Conservation (phyloP, 2,797 vertebrate species). For the Psittacula derbiana region DNA sequence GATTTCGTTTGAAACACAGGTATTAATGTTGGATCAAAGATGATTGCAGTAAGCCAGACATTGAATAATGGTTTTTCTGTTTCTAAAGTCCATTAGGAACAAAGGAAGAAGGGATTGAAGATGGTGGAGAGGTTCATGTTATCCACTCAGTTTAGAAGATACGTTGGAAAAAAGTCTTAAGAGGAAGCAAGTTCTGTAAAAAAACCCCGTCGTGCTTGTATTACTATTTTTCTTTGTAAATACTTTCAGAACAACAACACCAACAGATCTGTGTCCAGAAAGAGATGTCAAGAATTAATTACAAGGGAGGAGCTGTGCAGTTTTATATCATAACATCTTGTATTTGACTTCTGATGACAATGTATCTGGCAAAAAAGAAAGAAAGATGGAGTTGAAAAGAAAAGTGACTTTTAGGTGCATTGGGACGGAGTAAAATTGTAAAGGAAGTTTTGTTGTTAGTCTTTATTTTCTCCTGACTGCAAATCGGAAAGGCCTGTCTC, state of each 20-base stretch:
- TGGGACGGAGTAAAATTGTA: background rate
- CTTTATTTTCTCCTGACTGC: background rate
- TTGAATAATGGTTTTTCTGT: background rate
- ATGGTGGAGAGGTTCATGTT: background rate
- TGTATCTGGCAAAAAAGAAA: background rate
- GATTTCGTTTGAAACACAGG: background rate
- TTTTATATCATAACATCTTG: background rate
- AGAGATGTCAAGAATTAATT: background rate
- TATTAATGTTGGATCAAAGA: background rate
- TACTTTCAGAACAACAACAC: background rate
- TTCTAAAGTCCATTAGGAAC: background rate
- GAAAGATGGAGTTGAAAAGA: background rate
- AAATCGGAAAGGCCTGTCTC: background rate
- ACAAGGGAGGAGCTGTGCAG: background rate
- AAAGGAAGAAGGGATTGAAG: background rate
- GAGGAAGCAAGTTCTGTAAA: background rate
- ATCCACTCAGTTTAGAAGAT: background rate
- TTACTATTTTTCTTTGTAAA: background rate
- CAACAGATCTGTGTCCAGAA: background rate
- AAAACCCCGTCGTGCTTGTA: background rate
- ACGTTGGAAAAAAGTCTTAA: background rate
- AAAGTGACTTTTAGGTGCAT: background rate
- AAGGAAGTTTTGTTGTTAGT: background rate
- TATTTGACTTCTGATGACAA: background rate
- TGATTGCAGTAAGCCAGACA: background rate